phyloP scores from a whole-genome alignment of 2,113 vertebrate genomes.

The Ginglymostoma cirratum region DNA sequence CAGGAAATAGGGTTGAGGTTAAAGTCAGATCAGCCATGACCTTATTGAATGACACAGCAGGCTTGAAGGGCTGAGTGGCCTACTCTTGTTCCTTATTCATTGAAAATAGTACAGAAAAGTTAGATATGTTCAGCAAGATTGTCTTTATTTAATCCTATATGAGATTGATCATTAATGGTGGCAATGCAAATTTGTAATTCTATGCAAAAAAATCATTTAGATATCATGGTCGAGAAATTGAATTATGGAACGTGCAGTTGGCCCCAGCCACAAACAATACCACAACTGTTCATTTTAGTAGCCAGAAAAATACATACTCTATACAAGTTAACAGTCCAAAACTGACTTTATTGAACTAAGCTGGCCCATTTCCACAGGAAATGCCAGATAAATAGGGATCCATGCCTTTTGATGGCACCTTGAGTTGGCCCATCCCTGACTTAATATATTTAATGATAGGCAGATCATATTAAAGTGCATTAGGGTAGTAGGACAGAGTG shows the following conservation, averaged over 20 bases:
- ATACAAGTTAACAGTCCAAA: not conserved
- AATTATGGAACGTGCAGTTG: not conserved
- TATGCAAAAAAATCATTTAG: not conserved
- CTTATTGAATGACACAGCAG: too few relatives aligned
- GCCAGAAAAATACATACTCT: not conserved
- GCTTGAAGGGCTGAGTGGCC: too few relatives aligned
- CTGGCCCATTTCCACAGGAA: not conserved
- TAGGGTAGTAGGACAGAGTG: too few relatives aligned
- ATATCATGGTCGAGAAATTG: not conserved
- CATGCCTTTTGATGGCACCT: too few relatives aligned
- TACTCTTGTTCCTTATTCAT: too few relatives aligned
- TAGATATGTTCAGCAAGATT: not conserved
- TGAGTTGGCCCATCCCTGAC: too few relatives aligned
- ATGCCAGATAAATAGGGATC: not conserved
- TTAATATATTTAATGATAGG: too few relatives aligned
- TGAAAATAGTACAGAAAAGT: too few relatives aligned
- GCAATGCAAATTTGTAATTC: not conserved
- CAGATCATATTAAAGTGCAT: too few relatives aligned
- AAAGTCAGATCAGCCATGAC: too few relatives aligned
- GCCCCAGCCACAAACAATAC: not conserved
- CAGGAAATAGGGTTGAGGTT: too few relatives aligned
- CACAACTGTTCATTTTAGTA: not conserved
- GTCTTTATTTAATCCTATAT: not conserved
- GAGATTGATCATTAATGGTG: not conserved
- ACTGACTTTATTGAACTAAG: not conserved